Conservation (phyloP, 1,140 invertebrate genomes). For the Dendrolimus kikuchii region DNA sequence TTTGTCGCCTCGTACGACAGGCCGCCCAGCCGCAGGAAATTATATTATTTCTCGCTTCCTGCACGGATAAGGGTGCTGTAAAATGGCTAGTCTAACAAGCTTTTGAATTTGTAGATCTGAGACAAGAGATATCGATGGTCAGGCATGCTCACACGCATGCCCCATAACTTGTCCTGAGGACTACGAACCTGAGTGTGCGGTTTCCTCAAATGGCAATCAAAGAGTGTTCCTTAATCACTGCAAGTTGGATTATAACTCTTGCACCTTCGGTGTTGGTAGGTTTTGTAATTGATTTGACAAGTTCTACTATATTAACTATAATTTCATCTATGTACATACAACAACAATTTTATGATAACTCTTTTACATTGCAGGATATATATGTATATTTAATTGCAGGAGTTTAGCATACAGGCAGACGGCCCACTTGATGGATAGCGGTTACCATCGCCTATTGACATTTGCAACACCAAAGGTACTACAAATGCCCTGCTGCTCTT, state of each 20-base stretch:
- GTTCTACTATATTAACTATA: not conserved
- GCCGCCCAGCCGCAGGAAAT: no score
- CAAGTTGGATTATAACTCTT: conserved; percentile 41
- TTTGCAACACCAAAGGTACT: no score
- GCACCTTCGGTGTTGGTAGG: conserved; percentile 29
- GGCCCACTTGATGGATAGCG: no score
- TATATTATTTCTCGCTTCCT: conserved; percentile 1
- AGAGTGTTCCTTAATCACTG: conserved; percentile 52
- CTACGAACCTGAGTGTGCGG: conserved; percentile 42
- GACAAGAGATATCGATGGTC: conserved; percentile 25
- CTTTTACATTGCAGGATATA: no score
- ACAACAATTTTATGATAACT: no score
- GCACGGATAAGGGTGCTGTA: not conserved
- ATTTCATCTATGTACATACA: no score
- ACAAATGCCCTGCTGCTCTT: no score
- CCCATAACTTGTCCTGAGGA: conserved; percentile 36
- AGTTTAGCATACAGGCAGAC: no score
- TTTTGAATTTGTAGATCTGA: conserved; percentile 23
- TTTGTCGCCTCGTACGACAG: no score
- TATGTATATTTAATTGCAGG: no score
- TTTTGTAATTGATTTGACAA: conserved; percentile 1
- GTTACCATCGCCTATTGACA: no score
- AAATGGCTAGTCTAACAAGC: not conserved
- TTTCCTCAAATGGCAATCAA: conserved; percentile 22
- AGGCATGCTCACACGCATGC: conserved; percentile 34